phyloP scores from a whole-genome alignment of 2,113 vertebrate genomes.

The Amphilophus citrinellus region DNA sequence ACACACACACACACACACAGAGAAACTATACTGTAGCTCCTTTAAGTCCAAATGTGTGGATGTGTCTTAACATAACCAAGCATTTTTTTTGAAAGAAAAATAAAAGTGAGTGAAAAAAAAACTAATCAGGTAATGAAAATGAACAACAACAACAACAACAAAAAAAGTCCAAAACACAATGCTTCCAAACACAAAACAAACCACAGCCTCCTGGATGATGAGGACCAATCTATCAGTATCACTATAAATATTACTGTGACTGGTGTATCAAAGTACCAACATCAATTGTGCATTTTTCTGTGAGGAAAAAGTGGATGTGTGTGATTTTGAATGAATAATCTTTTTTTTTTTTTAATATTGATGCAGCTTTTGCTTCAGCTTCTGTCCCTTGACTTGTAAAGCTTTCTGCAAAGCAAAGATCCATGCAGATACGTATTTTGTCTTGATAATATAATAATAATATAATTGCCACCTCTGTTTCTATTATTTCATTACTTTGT shows the following conservation, averaged over 20 bases:
- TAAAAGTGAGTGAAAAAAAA: neutral
- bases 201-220: neutral
- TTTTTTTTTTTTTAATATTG: too few relatives aligned
- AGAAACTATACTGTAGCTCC: neutral
- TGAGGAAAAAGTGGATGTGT: neutral
- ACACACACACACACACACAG: neutral
- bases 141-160: neutral
- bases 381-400: too few relatives aligned
- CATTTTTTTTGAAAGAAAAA: neutral
- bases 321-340: too few relatives aligned
- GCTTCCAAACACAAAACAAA: neutral
- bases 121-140: neutral
- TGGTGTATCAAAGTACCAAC: neutral
- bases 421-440: too few relatives aligned
- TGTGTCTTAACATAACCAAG: neutral
- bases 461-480: too few relatives aligned
- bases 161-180: neutral
- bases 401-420: too few relatives aligned
- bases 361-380: too few relatives aligned
- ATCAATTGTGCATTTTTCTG: rapidly evolving
- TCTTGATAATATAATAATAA: too few relatives aligned
- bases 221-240: rapidly evolving
- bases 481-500: too few relatives aligned
- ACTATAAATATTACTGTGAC: rapidly evolving
- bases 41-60: neutral